phyloP scores from a whole-genome alignment of 2,888 invertebrate species.

The Hydroisotoma schaefferi region DNA sequence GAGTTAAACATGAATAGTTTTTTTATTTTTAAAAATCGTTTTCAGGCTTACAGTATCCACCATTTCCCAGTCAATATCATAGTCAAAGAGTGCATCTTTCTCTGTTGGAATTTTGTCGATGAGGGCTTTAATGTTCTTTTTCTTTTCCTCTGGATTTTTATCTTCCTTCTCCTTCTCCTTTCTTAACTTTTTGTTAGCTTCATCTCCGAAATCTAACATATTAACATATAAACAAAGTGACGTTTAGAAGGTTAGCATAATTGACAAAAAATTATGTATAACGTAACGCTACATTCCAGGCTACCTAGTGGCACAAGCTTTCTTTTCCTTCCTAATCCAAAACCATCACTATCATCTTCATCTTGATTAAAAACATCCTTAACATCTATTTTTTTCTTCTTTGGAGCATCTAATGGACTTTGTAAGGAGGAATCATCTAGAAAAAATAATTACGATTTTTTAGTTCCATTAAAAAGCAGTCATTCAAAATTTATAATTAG shows the following conservation, averaged over 20 bases:
- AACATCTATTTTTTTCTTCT: conserved; percentile 72
- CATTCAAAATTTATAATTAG: background rate
- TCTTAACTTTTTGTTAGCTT: conserved; percentile 54
- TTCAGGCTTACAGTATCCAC: conserved; percentile 62
- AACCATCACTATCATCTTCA: conserved; percentile 60
- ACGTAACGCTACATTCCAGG: no score
- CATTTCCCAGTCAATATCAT: conserved; percentile 85
- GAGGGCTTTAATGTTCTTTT: conserved; percentile 91
- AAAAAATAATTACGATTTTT: conserved; percentile 6
- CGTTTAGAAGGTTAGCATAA: no score
- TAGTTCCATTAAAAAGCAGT: background rate
- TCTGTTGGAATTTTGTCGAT: conserved; percentile 98
- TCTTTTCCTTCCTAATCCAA: conserved; percentile 63
- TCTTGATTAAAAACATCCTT: conserved; percentile 83
- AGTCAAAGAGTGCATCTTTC: conserved; percentile 93
- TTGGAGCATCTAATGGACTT: conserved; percentile 44
- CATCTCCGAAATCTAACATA: conserved; percentile 62
- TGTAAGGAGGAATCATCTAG: conserved; percentile 44
- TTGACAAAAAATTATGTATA: background rate
- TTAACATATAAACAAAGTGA: no score
- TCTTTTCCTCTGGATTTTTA: conserved; percentile 86
- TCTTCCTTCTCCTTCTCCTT: conserved; percentile 61
- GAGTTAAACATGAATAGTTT: background rate
- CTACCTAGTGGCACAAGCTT: conserved; percentile 73
- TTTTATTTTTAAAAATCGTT: background rate